Evolutionary conservation across 2,797 vertebrate genomes (phyloP), one percentile per base, ranked within the genome.

Genomic region (Uromys caudimaculatus): DNA sequence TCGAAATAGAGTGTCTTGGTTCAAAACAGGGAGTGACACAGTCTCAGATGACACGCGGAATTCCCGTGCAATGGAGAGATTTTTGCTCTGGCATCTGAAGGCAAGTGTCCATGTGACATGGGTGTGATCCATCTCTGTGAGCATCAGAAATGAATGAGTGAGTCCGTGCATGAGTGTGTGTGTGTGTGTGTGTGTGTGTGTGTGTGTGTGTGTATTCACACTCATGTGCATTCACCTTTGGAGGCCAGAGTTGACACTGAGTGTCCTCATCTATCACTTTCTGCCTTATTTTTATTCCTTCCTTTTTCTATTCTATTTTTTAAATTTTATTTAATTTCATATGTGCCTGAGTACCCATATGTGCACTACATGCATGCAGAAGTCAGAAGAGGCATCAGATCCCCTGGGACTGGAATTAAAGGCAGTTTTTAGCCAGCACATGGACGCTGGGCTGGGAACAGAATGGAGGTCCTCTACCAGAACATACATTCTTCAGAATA

Each of bases 71-170:
- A 2, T 0, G 1, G 2, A 10, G 50, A 50, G 56, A 86, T 6
- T 12, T 58, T 24, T 11, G 44, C 38, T 29, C 32, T 50, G 69
- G 35, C 16, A 2, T 6, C 23, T 17, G 0, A 0, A 24, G 81
- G 67, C 56, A 41, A 29, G 69, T 1, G 3, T 38, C 16, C 29
- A 5, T 0, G 16, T 12, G 52, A 62, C 47, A 60, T 1, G 6
- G 1, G 0, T 23, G 17, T 67, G 60, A 64, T 3, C 0, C 13
- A 1, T 35, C 29, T 24, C 2, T 44, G n/a, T 50, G 4, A 27
- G 23, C 0, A 4, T 1, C 38, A 58, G 64, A 81, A n/a, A 7
- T 7, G 56, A 41, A n/a, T 17, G 16, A 8, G 35, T 17, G 14
- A 7, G 19, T 35, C 8, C 9, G 44, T 47, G 76, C 8, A 27